A percentile compares a stretch with the other conserved stretches of the same genome.
These are phyloP conservation scores for Heterohyrax brucei DNA, from an alignment of 2,797 vertebrate genomes.

Conservation along the genomic window DNA sequence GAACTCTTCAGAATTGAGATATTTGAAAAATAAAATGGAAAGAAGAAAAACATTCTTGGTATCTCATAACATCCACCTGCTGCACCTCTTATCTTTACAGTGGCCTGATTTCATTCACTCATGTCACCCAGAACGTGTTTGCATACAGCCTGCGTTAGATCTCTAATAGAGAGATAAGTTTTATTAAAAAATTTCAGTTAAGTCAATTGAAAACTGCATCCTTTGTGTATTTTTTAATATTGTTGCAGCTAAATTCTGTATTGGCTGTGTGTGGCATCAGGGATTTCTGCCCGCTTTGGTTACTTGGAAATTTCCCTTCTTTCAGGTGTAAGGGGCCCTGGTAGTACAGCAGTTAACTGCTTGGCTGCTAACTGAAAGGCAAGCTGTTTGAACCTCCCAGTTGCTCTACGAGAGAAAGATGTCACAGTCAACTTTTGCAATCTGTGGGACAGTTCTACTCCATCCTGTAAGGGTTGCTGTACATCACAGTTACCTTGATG, in stretches of 20 bases:
- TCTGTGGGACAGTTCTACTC: too few species aligned
- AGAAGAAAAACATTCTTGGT: background rate
- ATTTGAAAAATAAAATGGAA: slow-evolving; percentile 51
- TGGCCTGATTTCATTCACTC: background rate
- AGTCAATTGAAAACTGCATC: background rate
- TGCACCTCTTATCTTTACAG: background rate
- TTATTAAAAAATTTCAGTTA: background rate
- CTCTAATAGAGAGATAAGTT: background rate
- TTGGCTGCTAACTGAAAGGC: too few species aligned
- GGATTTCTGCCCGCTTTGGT: background rate
- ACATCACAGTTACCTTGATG: too few species aligned
- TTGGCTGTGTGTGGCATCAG: background rate
- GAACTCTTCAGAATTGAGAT: slow-evolving; percentile 2
- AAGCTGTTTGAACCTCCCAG: too few species aligned
- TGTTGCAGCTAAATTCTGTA: background rate
- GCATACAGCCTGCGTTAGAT: background rate
- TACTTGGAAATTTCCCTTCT: too few species aligned
- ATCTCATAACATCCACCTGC: background rate
- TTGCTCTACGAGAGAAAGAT: too few species aligned
- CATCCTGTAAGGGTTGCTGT: too few species aligned
- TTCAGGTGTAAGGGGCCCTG: too few species aligned
- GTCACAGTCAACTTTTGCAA: too few species aligned
- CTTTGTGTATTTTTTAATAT: background rate
- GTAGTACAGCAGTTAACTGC: too few species aligned
- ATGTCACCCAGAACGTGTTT: background rate